Evolutionary conservation across 1,140 invertebrate species (phyloP).

Genomic region (Trachelipus rathkii): DNA sequence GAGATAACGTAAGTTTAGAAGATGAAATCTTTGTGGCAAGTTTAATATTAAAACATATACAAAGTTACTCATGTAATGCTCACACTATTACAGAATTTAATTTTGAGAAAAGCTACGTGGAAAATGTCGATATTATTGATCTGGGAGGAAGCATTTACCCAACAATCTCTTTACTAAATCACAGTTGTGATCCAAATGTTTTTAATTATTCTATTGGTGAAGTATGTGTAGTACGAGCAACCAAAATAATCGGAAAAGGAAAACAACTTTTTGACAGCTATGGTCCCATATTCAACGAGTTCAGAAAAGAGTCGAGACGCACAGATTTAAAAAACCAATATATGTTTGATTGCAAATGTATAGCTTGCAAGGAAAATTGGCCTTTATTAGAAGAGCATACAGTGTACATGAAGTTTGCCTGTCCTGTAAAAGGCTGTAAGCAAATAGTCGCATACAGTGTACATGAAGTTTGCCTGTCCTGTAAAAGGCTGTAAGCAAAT

Average conservation of each 20-base stretch:
- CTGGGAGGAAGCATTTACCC: constrained; percentile 61
- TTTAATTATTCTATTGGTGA: constrained; percentile 55
- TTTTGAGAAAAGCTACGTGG: constrained; percentile 48
- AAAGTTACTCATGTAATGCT: constrained; percentile 61
- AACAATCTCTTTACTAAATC: constrained; percentile 62
- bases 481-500: not conserved
- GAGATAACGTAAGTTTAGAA: constrained; percentile 26
- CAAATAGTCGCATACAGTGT: not conserved
- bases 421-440: not conserved
- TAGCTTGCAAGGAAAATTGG: constrained; percentile 57
- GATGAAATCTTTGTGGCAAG: constrained; percentile 49
- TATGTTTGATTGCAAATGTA: constrained; percentile 58
- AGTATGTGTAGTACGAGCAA: constrained; percentile 54
- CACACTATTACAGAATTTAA: constrained; percentile 60
- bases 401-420: not conserved
- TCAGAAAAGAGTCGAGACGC: constrained; percentile 44
- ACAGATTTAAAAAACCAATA: constrained; percentile 55
- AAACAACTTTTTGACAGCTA: constrained; percentile 61
- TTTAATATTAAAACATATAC: constrained; percentile 56
- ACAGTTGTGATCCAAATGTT: constrained; percentile 60
- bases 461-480: not conserved
- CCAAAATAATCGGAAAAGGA: constrained; percentile 54
- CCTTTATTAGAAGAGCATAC: constrained; percentile 45
- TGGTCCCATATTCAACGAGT: constrained; percentile 56
- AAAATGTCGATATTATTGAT: constrained; percentile 49